Conservation (phyloP, 2,797 vertebrate genomes). For the Cottoperca gobio region DNA sequence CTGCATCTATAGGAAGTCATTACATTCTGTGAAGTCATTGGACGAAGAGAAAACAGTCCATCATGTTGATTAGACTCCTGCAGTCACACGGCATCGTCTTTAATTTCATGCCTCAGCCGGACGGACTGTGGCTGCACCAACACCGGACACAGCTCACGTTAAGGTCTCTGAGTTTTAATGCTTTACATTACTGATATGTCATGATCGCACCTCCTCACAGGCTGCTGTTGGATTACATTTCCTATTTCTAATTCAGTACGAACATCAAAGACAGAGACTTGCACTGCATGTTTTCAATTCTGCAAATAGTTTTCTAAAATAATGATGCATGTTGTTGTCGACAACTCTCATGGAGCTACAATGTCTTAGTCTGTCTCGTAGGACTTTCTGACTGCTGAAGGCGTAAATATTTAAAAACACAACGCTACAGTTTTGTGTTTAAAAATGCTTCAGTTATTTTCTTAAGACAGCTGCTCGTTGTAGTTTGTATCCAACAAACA, state of each 20-base stretch:
- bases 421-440: background rate
- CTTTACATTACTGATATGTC: background rate
- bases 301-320: background rate
- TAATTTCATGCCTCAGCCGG: slow-evolving; percentile 37
- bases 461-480: background rate
- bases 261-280: background rate
- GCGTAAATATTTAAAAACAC: background rate
- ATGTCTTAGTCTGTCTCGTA: background rate
- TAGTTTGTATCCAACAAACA: background rate
- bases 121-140: background rate
- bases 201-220: background rate
- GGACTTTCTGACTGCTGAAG: background rate
- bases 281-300: background rate
- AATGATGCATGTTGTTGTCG: background rate
- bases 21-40: background rate
- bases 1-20: slow-evolving; percentile 4
- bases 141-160: background rate
- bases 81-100: background rate
- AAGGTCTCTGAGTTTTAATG: background rate
- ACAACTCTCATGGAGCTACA: background rate
- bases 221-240: background rate
- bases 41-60: slow-evolving; percentile 28
- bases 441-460: background rate
- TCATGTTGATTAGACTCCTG: slow-evolving; percentile 24
- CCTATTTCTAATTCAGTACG: background rate